These are phyloP conservation scores for Bathynomus jamesi DNA, from an alignment of 1,140 invertebrate species.

Conservation along the genomic window DNA sequence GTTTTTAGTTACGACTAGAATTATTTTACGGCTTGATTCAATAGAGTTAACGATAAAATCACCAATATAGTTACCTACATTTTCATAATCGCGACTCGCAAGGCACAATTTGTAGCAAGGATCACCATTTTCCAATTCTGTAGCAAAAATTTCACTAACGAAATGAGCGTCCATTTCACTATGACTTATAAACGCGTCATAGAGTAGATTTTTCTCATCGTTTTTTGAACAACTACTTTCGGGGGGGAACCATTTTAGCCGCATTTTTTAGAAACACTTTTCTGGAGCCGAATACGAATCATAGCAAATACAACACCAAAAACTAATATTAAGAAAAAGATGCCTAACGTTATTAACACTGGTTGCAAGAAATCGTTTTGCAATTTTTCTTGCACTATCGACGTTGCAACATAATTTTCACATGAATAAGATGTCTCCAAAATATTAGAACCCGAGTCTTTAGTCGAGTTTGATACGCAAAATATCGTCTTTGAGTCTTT, in stretches of 20 bases:
- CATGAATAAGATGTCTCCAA: slow-evolving; percentile 71
- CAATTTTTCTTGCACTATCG: slow-evolving; percentile 59
- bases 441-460: slow-evolving; percentile 61
- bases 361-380: slow-evolving; percentile 75
- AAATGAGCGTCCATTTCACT: slow-evolving; percentile 87
- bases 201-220: slow-evolving; percentile 50
- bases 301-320: slow-evolving; percentile 54
- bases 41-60: slow-evolving; percentile 57
- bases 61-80: slow-evolving; percentile 61
- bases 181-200: slow-evolving; percentile 88
- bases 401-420: slow-evolving; percentile 63
- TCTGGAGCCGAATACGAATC: slow-evolving; percentile 70
- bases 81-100: slow-evolving; percentile 42
- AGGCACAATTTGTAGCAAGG: slow-evolving; percentile 49
- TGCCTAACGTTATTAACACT: slow-evolving; percentile 64
- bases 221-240: slow-evolving; percentile 51
- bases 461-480: slow-evolving; percentile 54
- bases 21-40: slow-evolving; percentile 56
- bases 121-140: slow-evolving; percentile 71
- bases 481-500: slow-evolving; percentile 47
- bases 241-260: slow-evolving; percentile 52
- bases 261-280: slow-evolving; percentile 41
- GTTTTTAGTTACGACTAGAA: slow-evolving; percentile 85
- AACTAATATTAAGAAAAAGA: slow-evolving; percentile 54
- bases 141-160: slow-evolving; percentile 70